These are phyloP conservation scores for Phthorimaea operculella DNA, from an alignment of 1,140 invertebrate species.

Conservation along the genomic window DNA sequence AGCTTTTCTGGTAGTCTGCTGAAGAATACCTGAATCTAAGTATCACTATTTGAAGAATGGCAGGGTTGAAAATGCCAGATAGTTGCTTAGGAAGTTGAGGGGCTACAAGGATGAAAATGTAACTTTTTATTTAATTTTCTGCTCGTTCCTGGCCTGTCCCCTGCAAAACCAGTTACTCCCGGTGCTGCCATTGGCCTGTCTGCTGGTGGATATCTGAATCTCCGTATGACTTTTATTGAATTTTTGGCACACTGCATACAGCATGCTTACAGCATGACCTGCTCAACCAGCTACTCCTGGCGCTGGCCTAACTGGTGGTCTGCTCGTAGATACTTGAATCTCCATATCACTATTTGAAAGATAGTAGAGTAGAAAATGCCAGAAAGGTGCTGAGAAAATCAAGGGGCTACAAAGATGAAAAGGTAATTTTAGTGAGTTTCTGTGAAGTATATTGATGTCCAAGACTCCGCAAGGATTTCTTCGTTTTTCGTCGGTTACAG, in stretches of 20 bases:
- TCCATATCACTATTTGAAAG: slow-evolving; percentile 74
- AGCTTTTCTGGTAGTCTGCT: slow-evolving; percentile 69
- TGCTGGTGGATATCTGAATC: slow-evolving; percentile 81
- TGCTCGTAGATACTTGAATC: slow-evolving; percentile 81
- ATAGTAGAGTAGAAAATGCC: slow-evolving; percentile 59
- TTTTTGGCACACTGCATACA: no score
- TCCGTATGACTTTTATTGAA: no score
- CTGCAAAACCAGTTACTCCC: slow-evolving; percentile 59
- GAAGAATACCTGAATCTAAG: slow-evolving; percentile 81
- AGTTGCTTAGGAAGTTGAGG: slow-evolving; percentile 49
- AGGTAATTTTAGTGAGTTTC: no score
- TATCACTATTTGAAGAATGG: slow-evolving; percentile 73
- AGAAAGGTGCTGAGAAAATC: slow-evolving; percentile 51
- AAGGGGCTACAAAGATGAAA: slow-evolving; percentile 28
- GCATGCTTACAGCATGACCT: no score
- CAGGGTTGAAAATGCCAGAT: slow-evolving; percentile 50
- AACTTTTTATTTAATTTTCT: slow-evolving; percentile 25
- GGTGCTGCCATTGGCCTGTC: slow-evolving; percentile 61
- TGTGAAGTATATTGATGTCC: no score
- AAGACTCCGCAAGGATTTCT: no score
- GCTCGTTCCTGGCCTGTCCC: slow-evolving; percentile 62
- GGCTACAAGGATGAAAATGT: slow-evolving; percentile 40
- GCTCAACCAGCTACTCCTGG: slow-evolving; percentile 60
- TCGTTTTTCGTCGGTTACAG: no score
- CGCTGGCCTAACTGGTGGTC: slow-evolving; percentile 65